Evolutionary conservation across 2,888 invertebrate species (phyloP).

Genomic region (Calliopum simillimum): DNA sequence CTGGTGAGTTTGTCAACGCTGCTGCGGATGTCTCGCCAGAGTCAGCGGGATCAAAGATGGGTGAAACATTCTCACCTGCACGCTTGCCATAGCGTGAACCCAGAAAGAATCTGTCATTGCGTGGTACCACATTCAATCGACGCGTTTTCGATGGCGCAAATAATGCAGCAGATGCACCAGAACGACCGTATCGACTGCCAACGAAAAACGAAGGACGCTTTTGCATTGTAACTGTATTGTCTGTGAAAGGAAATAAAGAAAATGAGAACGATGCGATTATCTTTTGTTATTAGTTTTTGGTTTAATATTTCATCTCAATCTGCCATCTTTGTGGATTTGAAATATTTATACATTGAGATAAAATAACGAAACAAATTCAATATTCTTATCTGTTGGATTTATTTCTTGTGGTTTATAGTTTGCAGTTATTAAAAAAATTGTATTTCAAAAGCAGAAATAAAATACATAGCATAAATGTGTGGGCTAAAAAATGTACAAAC

Average conservation of each 20-base stretch:
- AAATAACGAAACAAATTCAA: no score
- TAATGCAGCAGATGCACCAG: constrained; percentile 46
- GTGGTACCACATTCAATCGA: constrained; percentile 63
- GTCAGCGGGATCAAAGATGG: constrained; percentile 45
- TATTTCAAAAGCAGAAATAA: no score
- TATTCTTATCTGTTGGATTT: no score
- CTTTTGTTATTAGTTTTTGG: background rate
- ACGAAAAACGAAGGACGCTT: constrained; percentile 67
- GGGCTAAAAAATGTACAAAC: no score
- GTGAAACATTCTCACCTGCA: constrained; percentile 52
- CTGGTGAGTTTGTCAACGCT: constrained; percentile 30
- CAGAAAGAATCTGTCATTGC: constrained; percentile 66
- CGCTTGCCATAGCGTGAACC: constrained; percentile 67
- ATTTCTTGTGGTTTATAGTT: no score
- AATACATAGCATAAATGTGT: no score
- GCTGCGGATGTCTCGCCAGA: constrained; percentile 11
- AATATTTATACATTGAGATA: no score
- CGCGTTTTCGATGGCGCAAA: constrained; percentile 59
- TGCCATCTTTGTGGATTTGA: no score
- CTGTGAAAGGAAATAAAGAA: constrained; percentile 23
- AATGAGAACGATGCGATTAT: constrained; percentile 6
- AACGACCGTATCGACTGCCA: constrained; percentile 68
- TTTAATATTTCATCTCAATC: background rate
- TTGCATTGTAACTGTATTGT: constrained; percentile 51
- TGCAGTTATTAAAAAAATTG: no score